A percentile compares a stretch with the other conserved stretches of the same genome.
Conservation (phyloP, 2,888 invertebrate species). For the Ligdia adustata region DNA sequence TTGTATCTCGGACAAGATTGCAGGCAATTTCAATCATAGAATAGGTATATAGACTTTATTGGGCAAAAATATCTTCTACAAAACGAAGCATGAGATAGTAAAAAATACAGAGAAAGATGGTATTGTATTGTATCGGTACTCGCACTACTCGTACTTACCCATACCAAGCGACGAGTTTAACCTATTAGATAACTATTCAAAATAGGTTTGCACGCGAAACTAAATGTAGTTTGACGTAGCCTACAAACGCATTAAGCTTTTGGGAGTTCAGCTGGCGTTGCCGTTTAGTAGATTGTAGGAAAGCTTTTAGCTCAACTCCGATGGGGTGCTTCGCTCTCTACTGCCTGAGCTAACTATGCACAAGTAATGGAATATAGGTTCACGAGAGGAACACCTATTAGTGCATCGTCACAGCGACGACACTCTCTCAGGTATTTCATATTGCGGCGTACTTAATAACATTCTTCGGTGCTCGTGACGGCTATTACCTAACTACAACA, state of each 20-base stretch:
- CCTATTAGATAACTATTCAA: background rate
- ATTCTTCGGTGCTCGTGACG: constrained; percentile 45
- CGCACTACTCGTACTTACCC: no score
- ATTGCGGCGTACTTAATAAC: constrained; percentile 45
- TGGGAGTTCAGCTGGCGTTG: constrained; percentile 34
- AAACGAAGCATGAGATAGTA: no score
- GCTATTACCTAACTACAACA: constrained; percentile 51
- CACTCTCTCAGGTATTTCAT: constrained; percentile 39
- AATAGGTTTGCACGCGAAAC: constrained; percentile 7
- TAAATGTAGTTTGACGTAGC: constrained; percentile 18
- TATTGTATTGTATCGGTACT: no score
- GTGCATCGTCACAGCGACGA: constrained; percentile 35
- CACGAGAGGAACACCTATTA: constrained; percentile 41
- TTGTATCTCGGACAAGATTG: constrained; percentile 1
- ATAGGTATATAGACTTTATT: no score
- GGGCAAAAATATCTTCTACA: no score
- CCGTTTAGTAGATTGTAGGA: constrained; percentile 50
- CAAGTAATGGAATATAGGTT: constrained; percentile 46
- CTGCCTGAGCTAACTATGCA: constrained; percentile 36
- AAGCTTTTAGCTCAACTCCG: constrained; percentile 59
- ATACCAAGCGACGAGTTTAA: no score
- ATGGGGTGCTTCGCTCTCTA: constrained; percentile 38
- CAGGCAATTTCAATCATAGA: no score
- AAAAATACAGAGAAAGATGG: no score
- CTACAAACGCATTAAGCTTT: constrained; percentile 35